Percentiles rank a stretch among this genome's conserved stretches.
phyloP scores from a whole-genome alignment of 2,113 vertebrate species.

The Ictalurus furcatus region DNA sequence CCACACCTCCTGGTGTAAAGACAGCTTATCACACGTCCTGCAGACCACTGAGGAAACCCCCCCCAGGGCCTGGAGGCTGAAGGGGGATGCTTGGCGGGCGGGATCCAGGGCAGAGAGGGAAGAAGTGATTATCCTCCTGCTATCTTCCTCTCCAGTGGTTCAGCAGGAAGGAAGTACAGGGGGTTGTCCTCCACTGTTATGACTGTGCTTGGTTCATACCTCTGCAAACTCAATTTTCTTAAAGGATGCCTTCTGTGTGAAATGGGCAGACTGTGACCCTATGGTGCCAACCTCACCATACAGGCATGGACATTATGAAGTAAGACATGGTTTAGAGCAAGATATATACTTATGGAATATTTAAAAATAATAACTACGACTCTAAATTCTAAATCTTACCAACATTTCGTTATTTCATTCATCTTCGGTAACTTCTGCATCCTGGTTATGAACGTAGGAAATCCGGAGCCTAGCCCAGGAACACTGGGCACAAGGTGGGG shows the following conservation, averaged over 20 bases:
- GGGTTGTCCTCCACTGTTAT: conserved; percentile 12
- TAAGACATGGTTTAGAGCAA: background rate
- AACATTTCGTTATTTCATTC: background rate
- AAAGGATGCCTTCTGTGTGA: conserved; percentile 14
- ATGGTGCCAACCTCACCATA: background rate
- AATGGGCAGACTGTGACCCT: background rate
- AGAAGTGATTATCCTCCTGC: conserved; percentile 49
- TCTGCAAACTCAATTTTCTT: conserved; percentile 35
- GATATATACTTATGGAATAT: background rate
- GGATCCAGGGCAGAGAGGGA: conserved; percentile 34
- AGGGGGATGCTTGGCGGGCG: conserved; percentile 12
- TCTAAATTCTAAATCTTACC: background rate
- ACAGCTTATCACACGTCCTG: conserved; percentile 56
- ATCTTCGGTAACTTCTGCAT: background rate
- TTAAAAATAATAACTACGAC: too few species aligned
- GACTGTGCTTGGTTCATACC: conserved; percentile 1
- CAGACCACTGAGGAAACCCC: conserved; percentile 50
- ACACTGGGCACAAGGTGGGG: background rate
- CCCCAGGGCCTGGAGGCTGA: conserved; percentile 26
- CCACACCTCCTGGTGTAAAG: conserved; percentile 48
- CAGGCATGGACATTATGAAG: background rate
- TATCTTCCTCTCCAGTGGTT: conserved; percentile 40
- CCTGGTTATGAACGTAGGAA: background rate
- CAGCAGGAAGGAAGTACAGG: conserved; percentile 24
- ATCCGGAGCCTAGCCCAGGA: background rate